phyloP scores from a whole-genome alignment of 2,113 vertebrate species.

The Sinocyclocheilus anshuiensis region DNA sequence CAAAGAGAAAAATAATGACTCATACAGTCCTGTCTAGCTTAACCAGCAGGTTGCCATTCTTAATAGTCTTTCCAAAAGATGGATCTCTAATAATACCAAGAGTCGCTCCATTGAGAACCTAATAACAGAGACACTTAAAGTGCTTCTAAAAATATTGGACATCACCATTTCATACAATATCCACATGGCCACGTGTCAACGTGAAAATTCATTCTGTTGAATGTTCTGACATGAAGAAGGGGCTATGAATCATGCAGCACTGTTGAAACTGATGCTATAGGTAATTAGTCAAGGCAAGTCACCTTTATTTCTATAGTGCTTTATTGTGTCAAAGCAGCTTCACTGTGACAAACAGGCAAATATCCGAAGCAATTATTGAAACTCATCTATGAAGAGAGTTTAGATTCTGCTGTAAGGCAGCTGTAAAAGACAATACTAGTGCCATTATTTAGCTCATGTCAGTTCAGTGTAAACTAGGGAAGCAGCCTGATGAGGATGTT shows the following conservation, averaged over 20 bases:
- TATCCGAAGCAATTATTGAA: not conserved
- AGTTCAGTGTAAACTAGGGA: not conserved
- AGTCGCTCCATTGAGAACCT: not conserved
- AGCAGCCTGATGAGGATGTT: not conserved
- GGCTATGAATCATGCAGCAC: not conserved
- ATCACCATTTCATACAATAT: not conserved
- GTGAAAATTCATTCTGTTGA: too few relatives aligned
- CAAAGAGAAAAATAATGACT: not conserved
- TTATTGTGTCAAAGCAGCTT: not conserved
- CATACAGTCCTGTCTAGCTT: not conserved
- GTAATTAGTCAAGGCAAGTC: not conserved
- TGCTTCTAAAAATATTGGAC: conserved; percentile 11
- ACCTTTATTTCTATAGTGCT: not conserved
- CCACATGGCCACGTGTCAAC: not conserved
- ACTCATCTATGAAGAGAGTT: not conserved
- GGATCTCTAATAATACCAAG: not conserved
- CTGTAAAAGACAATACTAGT: not conserved
- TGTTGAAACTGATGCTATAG: not conserved
- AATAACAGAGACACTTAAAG: conserved; percentile 13
- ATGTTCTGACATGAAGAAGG: not conserved
- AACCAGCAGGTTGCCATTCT: conserved; percentile 14
- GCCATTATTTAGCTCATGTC: not conserved
- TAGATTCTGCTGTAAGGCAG: too few relatives aligned
- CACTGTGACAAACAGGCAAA: not conserved
- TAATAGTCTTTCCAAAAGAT: not conserved